Base-by-base conservation (phyloP, 2,113 vertebrate species). In the Synodontis membranacea region DNA sequence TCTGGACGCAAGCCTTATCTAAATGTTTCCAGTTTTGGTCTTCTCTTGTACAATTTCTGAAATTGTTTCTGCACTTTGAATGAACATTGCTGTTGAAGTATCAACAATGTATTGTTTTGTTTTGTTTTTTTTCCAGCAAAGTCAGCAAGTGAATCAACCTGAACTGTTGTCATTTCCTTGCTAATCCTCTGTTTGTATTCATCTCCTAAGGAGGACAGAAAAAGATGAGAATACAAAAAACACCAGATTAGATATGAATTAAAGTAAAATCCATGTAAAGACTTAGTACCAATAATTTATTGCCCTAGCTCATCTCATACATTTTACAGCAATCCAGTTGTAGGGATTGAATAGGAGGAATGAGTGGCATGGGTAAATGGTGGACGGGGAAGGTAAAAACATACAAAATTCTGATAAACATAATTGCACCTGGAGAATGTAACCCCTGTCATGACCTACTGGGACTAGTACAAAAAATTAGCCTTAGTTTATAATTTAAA, bases 141-240 rank as follows among this genome's bases (percentile, higher is more conserved):
- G 44, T 46, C 72, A 76, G 44, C 17, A 31, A 44, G 50, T 5
- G 23, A 54, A 19, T 56, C n/a, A 15, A 60, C 4, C 37, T 86
- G 19, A 82, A 66, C 52, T 39, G 60, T 76, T 81, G 72, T 90
- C 82, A 89, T 91, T 82, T 90, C 64, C 60, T 75, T 46, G 50
- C 46, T 50, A 86, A 50, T 31, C 31, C 0, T 28, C 11, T 86
- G 46, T 78, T n/a, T 34, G n/a, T 34, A 21, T 31, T 78, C 12
- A 8, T 52, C n/a, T 34, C n/a, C 86, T 58, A n/a, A 74, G 23
- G 75, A 21, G 75, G 9, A 58, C 23, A 17, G 39, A 17, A 76
- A n/a, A 6, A 85, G 31, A 62, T 25, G 5, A 42, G 31, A 72
- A 72, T n/a, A 72, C 50, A n/a, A 54, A 56, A 52, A 52, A 14